Evolutionary conservation across 1,140 invertebrate genomes (phyloP), one percentile per base, ranked within the genome.

Genomic region (Stegodyphus mimosarum): DNA sequence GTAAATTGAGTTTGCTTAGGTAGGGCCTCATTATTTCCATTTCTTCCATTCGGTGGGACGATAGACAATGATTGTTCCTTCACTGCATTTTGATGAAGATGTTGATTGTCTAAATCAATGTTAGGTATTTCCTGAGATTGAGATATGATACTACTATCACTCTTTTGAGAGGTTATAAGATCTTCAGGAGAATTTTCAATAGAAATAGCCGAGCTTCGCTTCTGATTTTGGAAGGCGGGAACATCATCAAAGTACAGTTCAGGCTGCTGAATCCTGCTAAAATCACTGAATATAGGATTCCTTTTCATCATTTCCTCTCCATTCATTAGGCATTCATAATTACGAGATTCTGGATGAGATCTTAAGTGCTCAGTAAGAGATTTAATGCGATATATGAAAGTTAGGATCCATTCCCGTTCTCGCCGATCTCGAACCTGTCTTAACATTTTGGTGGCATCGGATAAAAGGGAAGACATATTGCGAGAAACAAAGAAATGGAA

Each of bases 361-460:
- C 81, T 53, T 52, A 84, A 33, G 72, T 84, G 72, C 18, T 76
- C 73, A 0, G 72, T 63, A 18, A 84, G n/a, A 5, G 72, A 53
- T 60, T 84, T 76, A 17, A 84, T 67, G 11, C 73, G 72, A 18
- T 84, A 76, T n/a, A 84, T 75, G 66, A 75, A 84, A 10, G 73
- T 75, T 7, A 84, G 72, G 11, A 84, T 69, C 81, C 81, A 84
- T 7, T 76, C 73, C 18, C 81, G 52, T 33, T 84, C 72, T 7
- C 66, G 72, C 17, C 63, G 7, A 48, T 75, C 73, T 0, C 50
- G 63, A 3, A 76, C 63, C 55, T 67, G 60, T 6, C 49, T 60
- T 17, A 84, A 15, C 81, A 84, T 84, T 55, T 76, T 84, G n/a
- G 72, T 75, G 66, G 81, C 81, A 13, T 84, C 72, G 11, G 72